Evolutionary conservation across 1,140 invertebrate genomes (phyloP).

Genomic region (Lethrus apterus): DNA sequence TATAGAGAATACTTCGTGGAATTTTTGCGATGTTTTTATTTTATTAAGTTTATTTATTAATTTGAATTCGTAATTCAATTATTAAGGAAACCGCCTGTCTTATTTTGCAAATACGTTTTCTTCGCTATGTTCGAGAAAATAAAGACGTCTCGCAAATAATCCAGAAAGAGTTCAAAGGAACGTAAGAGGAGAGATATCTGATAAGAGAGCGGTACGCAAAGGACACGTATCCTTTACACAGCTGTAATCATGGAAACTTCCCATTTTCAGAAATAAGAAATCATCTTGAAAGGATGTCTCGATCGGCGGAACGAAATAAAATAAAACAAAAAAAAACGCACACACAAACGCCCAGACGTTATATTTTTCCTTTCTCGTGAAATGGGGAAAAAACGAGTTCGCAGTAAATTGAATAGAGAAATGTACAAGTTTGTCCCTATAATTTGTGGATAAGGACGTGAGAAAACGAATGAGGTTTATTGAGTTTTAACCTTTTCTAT

Average conservation of each 20-base stretch:
- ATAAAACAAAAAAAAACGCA: too few species aligned
- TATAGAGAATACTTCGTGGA: too few species aligned
- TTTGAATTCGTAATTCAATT: too few species aligned
- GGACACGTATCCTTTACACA: not conserved
- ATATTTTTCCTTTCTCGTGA: not conserved
- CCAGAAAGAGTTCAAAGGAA: too few species aligned
- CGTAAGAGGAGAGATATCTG: not conserved
- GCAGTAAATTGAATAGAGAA: not conserved
- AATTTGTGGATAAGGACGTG: not conserved
- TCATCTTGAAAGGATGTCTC: not conserved
- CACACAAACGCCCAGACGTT: too few species aligned
- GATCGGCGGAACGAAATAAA: too few species aligned
- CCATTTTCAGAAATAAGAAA: not conserved
- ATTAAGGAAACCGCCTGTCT: too few species aligned
- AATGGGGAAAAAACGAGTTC: not conserved
- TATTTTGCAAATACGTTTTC: too few species aligned
- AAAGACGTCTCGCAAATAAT: too few species aligned
- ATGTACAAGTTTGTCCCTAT: not conserved
- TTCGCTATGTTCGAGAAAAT: too few species aligned
- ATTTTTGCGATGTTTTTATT: too few species aligned
- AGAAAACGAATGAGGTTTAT: not conserved
- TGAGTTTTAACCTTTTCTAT: slow-evolving; percentile 1
- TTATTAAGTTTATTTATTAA: too few species aligned
- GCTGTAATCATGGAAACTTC: not conserved
- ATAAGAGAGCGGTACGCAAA: not conserved